Evolutionary conservation across 2,888 invertebrate genomes (phyloP), one percentile per base, ranked within the genome.

Genomic region (Ditylenchus weischeri): DNA sequence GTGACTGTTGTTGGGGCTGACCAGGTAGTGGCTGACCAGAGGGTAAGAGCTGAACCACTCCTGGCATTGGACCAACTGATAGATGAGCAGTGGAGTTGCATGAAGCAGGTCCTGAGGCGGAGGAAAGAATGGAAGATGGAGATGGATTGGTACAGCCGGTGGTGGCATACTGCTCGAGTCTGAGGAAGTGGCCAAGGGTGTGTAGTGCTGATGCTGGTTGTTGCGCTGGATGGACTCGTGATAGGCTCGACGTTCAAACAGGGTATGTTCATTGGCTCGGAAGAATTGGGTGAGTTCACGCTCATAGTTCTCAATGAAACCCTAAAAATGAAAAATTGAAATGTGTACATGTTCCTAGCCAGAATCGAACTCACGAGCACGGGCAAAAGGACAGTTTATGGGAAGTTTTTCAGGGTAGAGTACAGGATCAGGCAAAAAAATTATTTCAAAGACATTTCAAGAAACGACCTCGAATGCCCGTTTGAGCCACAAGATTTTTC

Each of bases 221-320:
- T 73, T 51, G 18, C 69, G 63, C 62, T 70, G 71, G 23, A 71
- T 60, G 11, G 69, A 67, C 50, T 73, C 69, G 50, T 62, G 59
- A 62, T 64, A 77, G 23, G 66, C 68, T 19, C 65, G 65, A 19
- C 72, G 69, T 47, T 71, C 72, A 21, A 73, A 69, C n/a, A 74
- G 60, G 13, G 29, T n/a, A 19, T 66, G 74, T 38, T 66, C 47
- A 54, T 65, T 66, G 47, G 38, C 35, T 11, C 60, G 57, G 19
- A 68, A 61, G 60, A 68, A 68, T 13, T 57, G 61, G 11, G 38
- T 38, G 13, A 68, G 36, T 11, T 68, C 66, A 21, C 13, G 43
- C 8, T 49, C 62, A n/a, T 57, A 65, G 62, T 62, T 54, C 15
- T 68, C 69, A 11, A 54, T 57, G 35, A 35, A 68, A n/a, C 69